Conservation (phyloP, 2,888 invertebrate genomes). For the Caenorhabditis uteleia region DNA sequence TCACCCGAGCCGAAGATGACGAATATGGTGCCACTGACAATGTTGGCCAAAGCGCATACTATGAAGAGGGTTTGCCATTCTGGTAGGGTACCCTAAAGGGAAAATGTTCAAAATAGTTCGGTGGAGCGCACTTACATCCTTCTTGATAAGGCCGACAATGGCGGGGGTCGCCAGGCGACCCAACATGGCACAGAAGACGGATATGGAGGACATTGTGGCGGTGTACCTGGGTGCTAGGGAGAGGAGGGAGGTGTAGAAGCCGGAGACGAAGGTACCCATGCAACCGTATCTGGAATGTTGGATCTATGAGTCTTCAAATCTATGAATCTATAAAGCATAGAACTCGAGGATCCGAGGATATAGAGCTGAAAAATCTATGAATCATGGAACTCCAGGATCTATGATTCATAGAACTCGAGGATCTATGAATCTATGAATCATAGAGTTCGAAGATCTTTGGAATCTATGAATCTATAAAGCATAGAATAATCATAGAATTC, state of each 20-base stretch:
- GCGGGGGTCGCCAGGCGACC: constrained; percentile 47
- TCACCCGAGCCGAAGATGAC: constrained; percentile 50
- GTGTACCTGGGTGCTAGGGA: constrained; percentile 59
- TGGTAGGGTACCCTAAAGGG: constrained; percentile 28
- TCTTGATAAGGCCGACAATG: constrained; percentile 46
- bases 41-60: constrained; percentile 23
- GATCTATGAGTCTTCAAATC: not conserved
- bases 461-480: too few relatives aligned
- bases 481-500: too few relatives aligned
- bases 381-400: too few relatives aligned
- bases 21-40: constrained; percentile 44
- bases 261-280: constrained; percentile 47
- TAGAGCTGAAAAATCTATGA: not conserved
- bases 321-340: not conserved
- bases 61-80: constrained; percentile 49
- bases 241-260: constrained; percentile 56
- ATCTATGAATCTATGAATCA: too few relatives aligned
- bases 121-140: constrained; percentile 37
- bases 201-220: constrained; percentile 56
- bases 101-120: too few relatives aligned
- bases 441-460: too few relatives aligned
- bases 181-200: constrained; percentile 51
- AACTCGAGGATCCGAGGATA: not conserved
- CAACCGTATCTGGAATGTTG: constrained; percentile 30
- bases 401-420: too few relatives aligned